Evolutionary conservation across 2,113 vertebrate genomes (phyloP), one percentile per base, ranked within the genome.

Genomic region (Clarias magur): DNA sequence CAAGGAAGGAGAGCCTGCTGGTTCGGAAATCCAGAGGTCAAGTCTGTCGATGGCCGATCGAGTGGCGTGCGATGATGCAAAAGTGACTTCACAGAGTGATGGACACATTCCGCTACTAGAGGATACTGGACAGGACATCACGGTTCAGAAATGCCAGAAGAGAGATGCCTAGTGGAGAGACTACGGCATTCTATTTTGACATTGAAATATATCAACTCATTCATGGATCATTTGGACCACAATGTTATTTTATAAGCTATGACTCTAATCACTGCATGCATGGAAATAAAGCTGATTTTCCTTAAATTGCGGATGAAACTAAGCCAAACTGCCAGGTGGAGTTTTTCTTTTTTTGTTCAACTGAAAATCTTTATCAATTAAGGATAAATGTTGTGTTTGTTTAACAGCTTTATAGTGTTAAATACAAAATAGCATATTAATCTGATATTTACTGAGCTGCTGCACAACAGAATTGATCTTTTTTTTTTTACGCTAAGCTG

Each of bases 101-200:
- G 96, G 96, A 70, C 94, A 94, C 92, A 96, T 96, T 90, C 96
- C 96, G 5, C 93, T 97, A 56, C 93, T 97, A 86, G 95, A 96
- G 17, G 95, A 96, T 88, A 92, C 96, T 34, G 94, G 95, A 86
- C 93, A 94, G 13, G 94, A 94, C 91, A 95, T 93, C 87, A 93
- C 93, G 73, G 93, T 95, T 81, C 93, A 96, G 90, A 95, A 95
- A 88, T 93, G 94, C 94, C 91, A 96, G 92, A 94, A 94, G 87
- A 80, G 80, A 54, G 78, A 60, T 11, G 76, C 3, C 10, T 59
- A 59, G n/a, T 8, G n/a, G n/a, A 79, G 23, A 54, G 11, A 76
- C 30, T 76, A 4, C 11, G 54, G 68, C 1, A 48, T 53, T 23
- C 25, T 9, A 48, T 23, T 25, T 48, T 75, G 38, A 76, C 23